Evolutionary conservation across 1,140 invertebrate species (phyloP).

Genomic region (Cardiocondyla obscurior): DNA sequence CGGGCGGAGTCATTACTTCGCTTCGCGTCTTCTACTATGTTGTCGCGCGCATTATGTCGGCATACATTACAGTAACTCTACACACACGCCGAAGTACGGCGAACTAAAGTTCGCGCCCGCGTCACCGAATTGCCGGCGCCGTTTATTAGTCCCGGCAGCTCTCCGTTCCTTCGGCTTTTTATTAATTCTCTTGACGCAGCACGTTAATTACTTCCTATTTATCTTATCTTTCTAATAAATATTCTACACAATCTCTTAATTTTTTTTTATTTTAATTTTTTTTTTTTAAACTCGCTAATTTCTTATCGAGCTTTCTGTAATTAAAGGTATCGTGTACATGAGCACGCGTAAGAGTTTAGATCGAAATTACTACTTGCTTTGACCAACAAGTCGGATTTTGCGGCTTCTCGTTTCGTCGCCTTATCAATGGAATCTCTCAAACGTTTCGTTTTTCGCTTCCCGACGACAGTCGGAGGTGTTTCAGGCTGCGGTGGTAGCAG

Average conservation of each 20-base stretch:
- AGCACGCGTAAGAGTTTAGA: not conserved
- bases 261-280: not conserved
- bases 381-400: not conserved
- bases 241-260: not conserved
- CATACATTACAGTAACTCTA: slow-evolving; percentile 24
- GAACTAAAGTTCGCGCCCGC: slow-evolving; percentile 17
- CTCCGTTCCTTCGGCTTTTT: not conserved
- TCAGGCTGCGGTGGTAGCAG: slow-evolving; percentile 81
- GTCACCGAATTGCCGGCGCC: slow-evolving; percentile 27
- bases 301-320: not conserved
- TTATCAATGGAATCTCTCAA: not conserved
- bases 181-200: slow-evolving; percentile 19
- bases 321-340: not conserved
- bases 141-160: slow-evolving; percentile 24
- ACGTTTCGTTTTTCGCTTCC: not conserved
- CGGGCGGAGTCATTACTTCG: slow-evolving; percentile 25
- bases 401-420: not conserved
- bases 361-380: not conserved
- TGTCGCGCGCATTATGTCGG: slow-evolving; percentile 19
- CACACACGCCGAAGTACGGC: slow-evolving; percentile 23
- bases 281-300: no score
- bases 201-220: not conserved
- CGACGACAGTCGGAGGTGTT: slow-evolving; percentile 81
- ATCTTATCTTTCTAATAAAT: not conserved
- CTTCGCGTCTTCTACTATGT: not conserved